Evolutionary conservation across 2,888 invertebrate genomes (phyloP).

Genomic region (Sinhomidia bicolor): DNA sequence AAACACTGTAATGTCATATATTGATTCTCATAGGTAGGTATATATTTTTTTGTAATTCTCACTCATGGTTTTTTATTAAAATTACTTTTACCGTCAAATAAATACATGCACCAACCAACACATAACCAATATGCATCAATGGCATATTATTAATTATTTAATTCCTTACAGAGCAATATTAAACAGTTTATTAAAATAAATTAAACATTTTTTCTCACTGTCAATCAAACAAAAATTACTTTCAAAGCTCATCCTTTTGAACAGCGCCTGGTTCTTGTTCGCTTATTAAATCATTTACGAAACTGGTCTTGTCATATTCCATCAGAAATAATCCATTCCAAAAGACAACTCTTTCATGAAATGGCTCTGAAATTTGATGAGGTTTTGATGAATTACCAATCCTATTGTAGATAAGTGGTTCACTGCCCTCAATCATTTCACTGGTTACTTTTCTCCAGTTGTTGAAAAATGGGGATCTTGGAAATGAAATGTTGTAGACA

Average conservation of each 20-base stretch:
- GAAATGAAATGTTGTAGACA: not conserved
- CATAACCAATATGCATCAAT: no score
- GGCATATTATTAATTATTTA: no score
- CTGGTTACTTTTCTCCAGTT: conserved; percentile 62
- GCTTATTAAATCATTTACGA: conserved; percentile 44
- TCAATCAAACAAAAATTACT: no score
- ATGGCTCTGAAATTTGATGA: conserved; percentile 69
- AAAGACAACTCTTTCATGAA: conserved; percentile 70
- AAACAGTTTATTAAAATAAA: no score
- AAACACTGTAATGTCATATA: no score
- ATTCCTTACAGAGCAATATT: no score
- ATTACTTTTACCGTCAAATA: no score
- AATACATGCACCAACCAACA: no score
- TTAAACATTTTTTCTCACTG: no score
- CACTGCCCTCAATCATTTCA: conserved; percentile 58
- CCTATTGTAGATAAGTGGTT: conserved; percentile 73
- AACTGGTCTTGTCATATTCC: conserved; percentile 70
- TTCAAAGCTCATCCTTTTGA: conserved; percentile 48
- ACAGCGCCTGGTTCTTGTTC: not conserved
- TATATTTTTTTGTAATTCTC: no score
- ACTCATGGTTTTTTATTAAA: no score
- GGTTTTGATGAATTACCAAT: conserved; percentile 42
- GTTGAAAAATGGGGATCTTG: not conserved
- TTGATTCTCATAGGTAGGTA: no score
- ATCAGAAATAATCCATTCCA: conserved; percentile 72